Evolutionary conservation across 2,797 vertebrate genomes (phyloP), one percentile per base, ranked within the genome.

Genomic region (Syncerus caffer): DNA sequence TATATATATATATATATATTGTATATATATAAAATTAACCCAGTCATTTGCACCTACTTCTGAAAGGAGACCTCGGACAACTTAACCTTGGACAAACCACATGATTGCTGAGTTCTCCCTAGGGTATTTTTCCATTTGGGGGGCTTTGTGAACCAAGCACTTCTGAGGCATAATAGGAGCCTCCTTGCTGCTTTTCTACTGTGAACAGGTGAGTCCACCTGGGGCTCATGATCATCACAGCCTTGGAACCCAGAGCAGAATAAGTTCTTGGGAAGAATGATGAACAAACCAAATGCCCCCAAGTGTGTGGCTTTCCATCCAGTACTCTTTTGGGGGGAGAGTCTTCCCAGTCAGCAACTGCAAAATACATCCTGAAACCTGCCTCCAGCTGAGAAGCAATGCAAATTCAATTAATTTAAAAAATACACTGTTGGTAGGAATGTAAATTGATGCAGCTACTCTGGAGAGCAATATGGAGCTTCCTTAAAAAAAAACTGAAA

Each of bases 251-350:
- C 3, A 10, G 10, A 3, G 45, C 76, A 25, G n/a, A 51, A 17
- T 6, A 13, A 27, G 19, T 6, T 12, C 4, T 42, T 15, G 14
- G 3, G 45, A 29, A 74, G 38, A 16, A 80, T 80, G 78, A 51
- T 80, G 15, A 92, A 25, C 25, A 47, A 90, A 50, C 1, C 0
- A 0, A 38, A 64, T 0, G 6, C 16, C 1, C 3, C 7, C 15
- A 8, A 8, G 6, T 25, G 42, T 5, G 21, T 12, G 12, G 5
- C 27, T 47, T 45, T 34, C 51, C 29, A 76, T 6, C 8, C 9
- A 3, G 8, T 3, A 8, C 3, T 53, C 47, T 25, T 1, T 11
- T 3, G 38, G 17, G 8, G 42, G 42, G 38, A 34, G 4, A 4
- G 21, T 34, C 17, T 16, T 11, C 0, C 6, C 8, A 19, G 29